Evolutionary conservation across 2,113 vertebrate genomes (phyloP).

Genomic region (Poeciliopsis prolifica): DNA sequence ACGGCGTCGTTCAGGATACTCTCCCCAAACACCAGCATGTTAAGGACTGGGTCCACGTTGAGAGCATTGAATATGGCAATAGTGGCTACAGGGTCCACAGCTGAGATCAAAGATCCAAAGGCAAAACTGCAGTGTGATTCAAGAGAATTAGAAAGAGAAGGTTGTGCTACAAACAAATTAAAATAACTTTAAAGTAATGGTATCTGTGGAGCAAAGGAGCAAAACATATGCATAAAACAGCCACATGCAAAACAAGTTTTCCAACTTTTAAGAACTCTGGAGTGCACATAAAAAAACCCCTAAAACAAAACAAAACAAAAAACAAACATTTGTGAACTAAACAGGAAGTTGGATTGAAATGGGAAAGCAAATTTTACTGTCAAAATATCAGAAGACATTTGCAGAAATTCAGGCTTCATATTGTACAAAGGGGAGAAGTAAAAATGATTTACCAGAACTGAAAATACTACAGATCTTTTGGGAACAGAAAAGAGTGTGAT

Average conservation of each 20-base stretch:
- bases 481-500: background rate
- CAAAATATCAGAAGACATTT: background rate
- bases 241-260: background rate
- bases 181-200: background rate
- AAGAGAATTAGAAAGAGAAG: conserved; percentile 22
- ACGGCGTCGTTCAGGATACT: conserved; percentile 98
- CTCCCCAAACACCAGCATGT: conserved; percentile 99
- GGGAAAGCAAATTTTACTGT: background rate
- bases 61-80: conserved; percentile 99
- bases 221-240: background rate
- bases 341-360: background rate
- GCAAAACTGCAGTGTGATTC: conserved; percentile 86
- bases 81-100: conserved; percentile 96
- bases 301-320: background rate
- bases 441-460: background rate
- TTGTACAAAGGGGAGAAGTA: background rate
- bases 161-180: background rate
- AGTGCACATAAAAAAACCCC: background rate
- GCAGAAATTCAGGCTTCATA: background rate
- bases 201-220: background rate
- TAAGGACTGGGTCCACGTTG: conserved; percentile 96
- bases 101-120: conserved; percentile 97
- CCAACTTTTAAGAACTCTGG: background rate
- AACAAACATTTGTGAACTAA: background rate
- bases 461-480: background rate